These are phyloP conservation scores for Melinopterus prodromus DNA, from an alignment of 2,888 invertebrate genomes.

Conservation along the genomic window DNA sequence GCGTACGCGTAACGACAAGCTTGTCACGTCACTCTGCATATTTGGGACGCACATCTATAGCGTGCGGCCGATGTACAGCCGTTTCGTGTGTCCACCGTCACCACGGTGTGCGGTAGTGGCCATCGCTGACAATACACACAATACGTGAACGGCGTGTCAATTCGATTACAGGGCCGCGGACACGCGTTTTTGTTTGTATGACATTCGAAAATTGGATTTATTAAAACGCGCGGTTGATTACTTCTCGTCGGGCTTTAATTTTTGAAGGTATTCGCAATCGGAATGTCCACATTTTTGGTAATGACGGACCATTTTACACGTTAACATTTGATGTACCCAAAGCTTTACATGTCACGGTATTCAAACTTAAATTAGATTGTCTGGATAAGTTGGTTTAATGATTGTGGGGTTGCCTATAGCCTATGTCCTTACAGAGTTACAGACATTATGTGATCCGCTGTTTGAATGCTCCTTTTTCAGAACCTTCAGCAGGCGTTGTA, in stretches of 20 bases:
- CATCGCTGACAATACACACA: background rate
- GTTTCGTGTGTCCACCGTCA: background rate
- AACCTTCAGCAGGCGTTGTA: no score
- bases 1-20: background rate
- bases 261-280: no score
- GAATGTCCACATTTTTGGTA: no score
- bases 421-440: no score
- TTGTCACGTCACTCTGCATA: background rate
- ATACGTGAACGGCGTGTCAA: background rate
- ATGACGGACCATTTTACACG: no score
- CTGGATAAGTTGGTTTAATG: no score
- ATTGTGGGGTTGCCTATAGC: no score
- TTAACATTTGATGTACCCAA: no score
- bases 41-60: background rate
- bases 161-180: background rate
- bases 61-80: background rate
- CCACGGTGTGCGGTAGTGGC: background rate
- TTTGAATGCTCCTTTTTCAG: no score
- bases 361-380: no score
- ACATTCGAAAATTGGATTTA: background rate
- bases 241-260: background rate
- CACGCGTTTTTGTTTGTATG: conserved; percentile 4
- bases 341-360: no score
- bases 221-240: background rate
- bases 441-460: no score